Conservation (phyloP, 2,113 vertebrate species). For the Microtus pennsylvanicus region DNA sequence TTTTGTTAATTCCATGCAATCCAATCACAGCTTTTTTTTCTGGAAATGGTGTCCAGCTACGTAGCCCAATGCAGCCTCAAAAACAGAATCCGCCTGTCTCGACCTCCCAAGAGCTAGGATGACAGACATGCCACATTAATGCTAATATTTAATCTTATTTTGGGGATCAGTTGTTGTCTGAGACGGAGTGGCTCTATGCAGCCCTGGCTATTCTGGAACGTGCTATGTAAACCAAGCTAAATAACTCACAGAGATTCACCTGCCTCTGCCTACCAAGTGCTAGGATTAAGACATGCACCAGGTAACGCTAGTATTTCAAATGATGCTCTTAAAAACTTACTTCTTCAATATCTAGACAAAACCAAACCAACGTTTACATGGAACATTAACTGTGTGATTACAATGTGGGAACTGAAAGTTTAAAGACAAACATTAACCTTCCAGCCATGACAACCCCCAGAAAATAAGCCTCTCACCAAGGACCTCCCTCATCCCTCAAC, state of each 20-base stretch:
- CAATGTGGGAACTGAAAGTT: not conserved
- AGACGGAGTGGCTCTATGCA: not conserved
- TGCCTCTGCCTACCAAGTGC: not conserved
- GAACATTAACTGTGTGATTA: not conserved
- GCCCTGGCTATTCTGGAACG: not conserved
- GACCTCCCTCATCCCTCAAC: not conserved
- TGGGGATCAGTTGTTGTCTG: not conserved
- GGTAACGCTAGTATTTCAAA: not conserved
- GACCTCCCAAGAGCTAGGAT: not conserved
- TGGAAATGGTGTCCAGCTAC: not conserved
- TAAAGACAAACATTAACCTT: not conserved
- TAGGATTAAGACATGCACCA: not conserved
- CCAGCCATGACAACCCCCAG: not conserved
- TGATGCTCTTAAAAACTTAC: not conserved
- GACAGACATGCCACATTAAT: not conserved
- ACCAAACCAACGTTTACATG: not conserved
- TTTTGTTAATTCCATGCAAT: not conserved
- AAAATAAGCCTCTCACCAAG: not conserved
- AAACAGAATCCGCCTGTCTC: not conserved
- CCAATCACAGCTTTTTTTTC: not conserved
- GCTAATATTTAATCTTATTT: not conserved
- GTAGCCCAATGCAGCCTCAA: not conserved
- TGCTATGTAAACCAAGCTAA: not conserved
- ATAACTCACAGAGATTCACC: not conserved
- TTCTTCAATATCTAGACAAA: slow-evolving; percentile 12